Evolutionary conservation across 2,888 invertebrate species (phyloP).

Genomic region (Blera fallax): DNA sequence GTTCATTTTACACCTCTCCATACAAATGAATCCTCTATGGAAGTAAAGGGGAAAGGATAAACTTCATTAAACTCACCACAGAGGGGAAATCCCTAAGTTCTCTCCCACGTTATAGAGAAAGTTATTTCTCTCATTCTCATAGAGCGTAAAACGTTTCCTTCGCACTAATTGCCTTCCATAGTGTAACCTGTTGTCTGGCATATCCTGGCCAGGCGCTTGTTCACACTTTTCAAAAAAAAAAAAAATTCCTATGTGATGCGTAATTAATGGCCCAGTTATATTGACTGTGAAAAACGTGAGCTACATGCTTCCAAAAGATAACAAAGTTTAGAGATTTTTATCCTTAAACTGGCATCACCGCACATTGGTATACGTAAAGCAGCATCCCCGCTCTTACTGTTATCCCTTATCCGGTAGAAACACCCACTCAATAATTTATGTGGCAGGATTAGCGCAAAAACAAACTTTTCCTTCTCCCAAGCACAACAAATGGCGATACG

Average conservation of each 20-base stretch:
- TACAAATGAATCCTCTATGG: background rate
- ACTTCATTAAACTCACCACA: background rate
- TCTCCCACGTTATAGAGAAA: background rate
- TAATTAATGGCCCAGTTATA: slow-evolving; percentile 32
- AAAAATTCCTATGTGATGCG: background rate
- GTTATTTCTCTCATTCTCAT: background rate
- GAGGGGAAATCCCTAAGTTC: background rate
- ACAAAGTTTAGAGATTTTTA: background rate
- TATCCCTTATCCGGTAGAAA: background rate
- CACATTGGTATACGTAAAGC: background rate
- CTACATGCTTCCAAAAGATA: background rate
- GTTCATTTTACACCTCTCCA: background rate
- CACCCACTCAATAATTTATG: slow-evolving; percentile 55
- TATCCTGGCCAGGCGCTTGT: background rate
- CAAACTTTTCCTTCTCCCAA: slow-evolving; percentile 22
- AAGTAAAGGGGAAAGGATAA: background rate
- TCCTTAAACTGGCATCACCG: background rate
- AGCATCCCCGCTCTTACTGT: background rate
- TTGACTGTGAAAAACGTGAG: slow-evolving; percentile 50
- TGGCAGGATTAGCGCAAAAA: slow-evolving; percentile 44
- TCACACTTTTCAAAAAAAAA: slow-evolving; percentile 24
- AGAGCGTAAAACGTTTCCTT: background rate
- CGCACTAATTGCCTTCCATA: slow-evolving; percentile 8
- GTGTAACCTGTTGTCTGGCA: slow-evolving; percentile 33
- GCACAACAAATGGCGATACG: slow-evolving; percentile 34